A percentile compares a stretch with the other conserved stretches of the same genome.
Evolutionary conservation across 2,797 vertebrate genomes (phyloP).

Genomic region (Halcyon leucocephala): DNA sequence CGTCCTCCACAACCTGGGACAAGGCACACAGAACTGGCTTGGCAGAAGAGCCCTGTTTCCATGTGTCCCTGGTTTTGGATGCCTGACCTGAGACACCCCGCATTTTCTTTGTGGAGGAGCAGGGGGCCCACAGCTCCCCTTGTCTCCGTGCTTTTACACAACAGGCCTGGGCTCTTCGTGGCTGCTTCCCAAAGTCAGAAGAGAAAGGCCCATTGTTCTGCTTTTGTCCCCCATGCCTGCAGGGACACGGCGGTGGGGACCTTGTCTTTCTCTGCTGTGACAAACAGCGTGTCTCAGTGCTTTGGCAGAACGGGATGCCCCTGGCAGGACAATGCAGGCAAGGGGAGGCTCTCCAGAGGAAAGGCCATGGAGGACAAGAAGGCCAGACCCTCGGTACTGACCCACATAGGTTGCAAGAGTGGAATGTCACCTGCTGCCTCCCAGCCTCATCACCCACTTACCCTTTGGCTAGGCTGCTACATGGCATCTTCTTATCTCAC

Average conservation of each 20-base stretch:
- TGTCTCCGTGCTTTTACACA: not conserved
- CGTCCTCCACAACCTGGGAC: not conserved
- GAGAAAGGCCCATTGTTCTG: conserved; percentile 33
- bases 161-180: not conserved
- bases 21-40: not conserved
- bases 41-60: not conserved
- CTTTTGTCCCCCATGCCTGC: not conserved
- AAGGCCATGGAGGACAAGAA: not conserved
- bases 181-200: not conserved
- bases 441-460: not conserved
- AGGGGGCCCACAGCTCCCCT: not conserved
- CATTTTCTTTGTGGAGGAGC: not conserved
- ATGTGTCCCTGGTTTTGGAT: not conserved
- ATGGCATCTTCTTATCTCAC: not conserved
- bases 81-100: not conserved
- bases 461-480: not conserved
- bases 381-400: accelerated
- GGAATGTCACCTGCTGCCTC: not conserved
- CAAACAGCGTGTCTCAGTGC: not conserved
- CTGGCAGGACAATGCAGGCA: not conserved
- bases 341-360: not conserved
- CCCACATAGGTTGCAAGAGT: not conserved
- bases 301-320: not conserved
- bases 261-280: conserved; percentile 4
- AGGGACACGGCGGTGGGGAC: accelerated